Base-by-base conservation (phyloP, 2,888 invertebrate genomes). In the Hypselothyrea guttata region DNA sequence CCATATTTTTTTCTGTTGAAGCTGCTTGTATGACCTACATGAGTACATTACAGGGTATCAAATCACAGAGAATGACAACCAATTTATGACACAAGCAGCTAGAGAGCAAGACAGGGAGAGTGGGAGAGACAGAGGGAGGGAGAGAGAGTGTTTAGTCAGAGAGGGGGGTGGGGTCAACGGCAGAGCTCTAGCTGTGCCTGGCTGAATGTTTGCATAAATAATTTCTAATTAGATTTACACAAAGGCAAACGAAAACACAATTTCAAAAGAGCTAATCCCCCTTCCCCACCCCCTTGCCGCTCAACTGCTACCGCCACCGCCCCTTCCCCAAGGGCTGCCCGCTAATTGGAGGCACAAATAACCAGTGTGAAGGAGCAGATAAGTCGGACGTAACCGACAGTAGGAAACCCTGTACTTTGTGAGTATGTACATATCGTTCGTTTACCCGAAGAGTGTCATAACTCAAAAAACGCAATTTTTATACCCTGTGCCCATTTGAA, bases 161-260 rank as follows among this genome's bases (percentile, higher is more conserved):
- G 22, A 22, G 22, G 2, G 22, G 22, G 22, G 22, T 22, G 22
- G 22, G 22, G 22, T 22, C 3, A 22, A 22, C 3, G 5, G 22
- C 22, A 22, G 22, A 18, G 16, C 31, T 8, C 51, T 34, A 33
- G 5, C 35, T 33, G 40, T 11, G 34, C 9, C 49, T 28, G 64
- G 40, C 44, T 51, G 58, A 73, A 68, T 74, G 69, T 78, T 82
- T 77, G 72, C 83, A 71, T 82, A 78, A 78, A 77, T 84, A 75
- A 78, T 72, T 82, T 63, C 75, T 82, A 82, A 84, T 82, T 82
- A 70, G 66, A 82, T 78, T n/a, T 82, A 66, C 55, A 84, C 84
- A 84, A 78, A 69, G 66, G 71, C 75, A 52, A 64, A 65, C 52
- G 62, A 61, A 62, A 63, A 62, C 60, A 61, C 18, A 16, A 16